Conservation (phyloP, 2,797 vertebrate genomes). For the Synaphobranchus kaupii region DNA sequence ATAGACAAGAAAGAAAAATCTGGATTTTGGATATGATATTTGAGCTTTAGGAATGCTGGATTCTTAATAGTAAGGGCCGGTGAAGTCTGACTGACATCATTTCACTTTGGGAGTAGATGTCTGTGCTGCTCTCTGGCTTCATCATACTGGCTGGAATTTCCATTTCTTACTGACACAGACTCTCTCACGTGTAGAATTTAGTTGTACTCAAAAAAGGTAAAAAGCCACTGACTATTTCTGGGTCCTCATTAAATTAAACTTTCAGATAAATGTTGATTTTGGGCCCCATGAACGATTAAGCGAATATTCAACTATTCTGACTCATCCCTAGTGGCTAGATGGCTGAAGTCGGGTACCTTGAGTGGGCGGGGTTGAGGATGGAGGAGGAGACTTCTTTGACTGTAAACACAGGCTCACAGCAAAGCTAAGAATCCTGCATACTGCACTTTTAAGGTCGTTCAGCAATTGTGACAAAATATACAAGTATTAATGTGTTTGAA, state of each 20-base stretch:
- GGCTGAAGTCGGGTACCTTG: no score
- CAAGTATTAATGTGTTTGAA: no score
- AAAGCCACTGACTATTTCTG: not conserved
- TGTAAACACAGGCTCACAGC: no score
- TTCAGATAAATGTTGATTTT: not conserved
- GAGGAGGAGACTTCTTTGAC: no score
- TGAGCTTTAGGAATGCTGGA: not conserved
- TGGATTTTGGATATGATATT: not conserved
- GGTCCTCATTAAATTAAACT: not conserved
- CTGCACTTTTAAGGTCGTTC: no score
- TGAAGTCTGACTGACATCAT: conserved; percentile 3
- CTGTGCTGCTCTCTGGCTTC: not conserved
- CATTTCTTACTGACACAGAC: not conserved
- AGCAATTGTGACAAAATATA: no score
- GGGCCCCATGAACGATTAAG: no score
- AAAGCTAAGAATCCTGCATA: no score
- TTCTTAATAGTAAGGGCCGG: not conserved
- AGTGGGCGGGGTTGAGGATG: no score
- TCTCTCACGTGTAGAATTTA: not conserved
- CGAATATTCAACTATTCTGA: no score
- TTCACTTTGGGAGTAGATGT: not conserved
- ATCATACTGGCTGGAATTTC: not conserved
- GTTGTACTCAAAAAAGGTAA: not conserved
- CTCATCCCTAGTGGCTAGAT: no score
- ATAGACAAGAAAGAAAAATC: not conserved